These are phyloP conservation scores for Piprites chloris DNA, from an alignment of 2,113 vertebrate species.

Conservation along the genomic window DNA sequence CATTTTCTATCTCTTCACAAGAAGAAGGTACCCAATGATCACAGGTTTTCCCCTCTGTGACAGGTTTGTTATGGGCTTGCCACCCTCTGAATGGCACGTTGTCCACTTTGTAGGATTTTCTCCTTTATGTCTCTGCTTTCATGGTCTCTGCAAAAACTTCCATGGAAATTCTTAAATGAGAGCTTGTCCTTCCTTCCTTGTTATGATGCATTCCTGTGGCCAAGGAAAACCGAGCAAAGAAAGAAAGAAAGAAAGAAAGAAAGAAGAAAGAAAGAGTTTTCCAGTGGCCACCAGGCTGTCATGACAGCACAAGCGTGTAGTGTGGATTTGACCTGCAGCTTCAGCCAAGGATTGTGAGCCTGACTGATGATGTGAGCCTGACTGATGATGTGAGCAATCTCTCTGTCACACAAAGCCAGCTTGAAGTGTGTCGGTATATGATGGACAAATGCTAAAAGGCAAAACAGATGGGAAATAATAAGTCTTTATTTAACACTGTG, in stretches of 20 bases:
- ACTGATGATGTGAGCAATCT: background rate
- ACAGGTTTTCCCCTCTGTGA: background rate
- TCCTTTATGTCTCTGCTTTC: background rate
- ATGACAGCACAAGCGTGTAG: background rate
- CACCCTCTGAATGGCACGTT: background rate
- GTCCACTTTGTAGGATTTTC: background rate
- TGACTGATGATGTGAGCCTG: no score
- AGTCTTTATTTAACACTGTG: constrained; percentile 25
- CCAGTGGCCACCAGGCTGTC: background rate
- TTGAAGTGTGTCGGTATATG: constrained; percentile 45
- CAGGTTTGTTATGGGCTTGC: background rate
- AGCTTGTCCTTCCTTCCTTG: background rate
- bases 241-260: background rate
- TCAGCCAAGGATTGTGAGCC: background rate
- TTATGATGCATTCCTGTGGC: background rate
- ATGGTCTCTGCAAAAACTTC: background rate
- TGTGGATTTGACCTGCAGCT: background rate
- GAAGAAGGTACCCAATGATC: background rate
- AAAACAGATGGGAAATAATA: constrained; percentile 57
- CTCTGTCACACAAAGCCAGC: background rate
- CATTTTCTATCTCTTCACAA: background rate
- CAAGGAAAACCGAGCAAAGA: background rate
- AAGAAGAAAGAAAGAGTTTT: background rate
- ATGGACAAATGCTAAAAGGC: constrained; percentile 48
- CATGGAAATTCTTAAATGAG: background rate